These are phyloP conservation scores for Anneissia japonica DNA, from an alignment of 35 echinoderm and acorn worm species.

Conservation along the genomic window DNA sequence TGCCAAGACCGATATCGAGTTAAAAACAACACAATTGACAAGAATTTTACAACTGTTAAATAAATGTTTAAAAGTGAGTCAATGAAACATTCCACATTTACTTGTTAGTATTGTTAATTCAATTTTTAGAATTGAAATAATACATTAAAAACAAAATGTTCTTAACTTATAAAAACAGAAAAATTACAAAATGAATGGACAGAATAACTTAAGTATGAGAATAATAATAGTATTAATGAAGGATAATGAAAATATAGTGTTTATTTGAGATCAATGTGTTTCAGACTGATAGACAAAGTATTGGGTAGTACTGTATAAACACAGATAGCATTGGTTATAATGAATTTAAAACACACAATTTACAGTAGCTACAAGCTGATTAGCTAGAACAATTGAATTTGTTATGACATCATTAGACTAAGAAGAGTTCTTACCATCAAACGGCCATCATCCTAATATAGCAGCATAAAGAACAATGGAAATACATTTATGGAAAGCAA, in stretches of 20 bases:
- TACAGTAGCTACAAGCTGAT: no score
- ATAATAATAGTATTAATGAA: neutral
- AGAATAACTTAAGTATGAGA: neutral
- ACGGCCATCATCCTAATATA: constrained; percentile 27
- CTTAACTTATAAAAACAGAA: neutral
- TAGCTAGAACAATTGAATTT: no score
- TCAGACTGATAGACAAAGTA: no score
- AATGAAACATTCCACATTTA: no score
- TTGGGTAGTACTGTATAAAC: no score
- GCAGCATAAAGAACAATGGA: neutral
- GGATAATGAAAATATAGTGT: no score
- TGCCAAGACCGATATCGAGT: neutral
- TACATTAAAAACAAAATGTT: neutral
- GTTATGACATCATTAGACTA: no score
- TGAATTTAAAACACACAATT: no score
- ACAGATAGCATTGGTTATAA: no score
- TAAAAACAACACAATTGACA: neutral
- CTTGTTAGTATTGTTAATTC: neutral
- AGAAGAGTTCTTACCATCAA: constrained; percentile 42
- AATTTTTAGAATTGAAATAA: neutral
- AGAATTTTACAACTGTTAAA: neutral
- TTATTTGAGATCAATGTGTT: no score
- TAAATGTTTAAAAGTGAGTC: neutral
- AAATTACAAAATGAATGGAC: neutral
- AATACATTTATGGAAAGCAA: neutral